A percentile compares a stretch with the other conserved stretches of the same genome.
Conservation (phyloP, 2,888 invertebrate genomes). For the Tetragonula carbonaria region DNA sequence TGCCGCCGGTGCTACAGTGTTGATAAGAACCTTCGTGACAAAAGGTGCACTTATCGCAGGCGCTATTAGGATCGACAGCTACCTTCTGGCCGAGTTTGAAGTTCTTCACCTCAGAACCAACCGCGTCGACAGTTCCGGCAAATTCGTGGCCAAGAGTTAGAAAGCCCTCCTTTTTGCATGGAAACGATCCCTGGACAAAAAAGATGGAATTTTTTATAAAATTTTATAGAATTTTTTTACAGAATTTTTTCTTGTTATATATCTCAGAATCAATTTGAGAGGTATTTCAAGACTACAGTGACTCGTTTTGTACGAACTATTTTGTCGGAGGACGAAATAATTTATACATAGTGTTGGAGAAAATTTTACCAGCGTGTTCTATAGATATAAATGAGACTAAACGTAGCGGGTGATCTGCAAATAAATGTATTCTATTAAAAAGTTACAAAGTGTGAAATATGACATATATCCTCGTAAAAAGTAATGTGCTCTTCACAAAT, state of each 20-base stretch:
- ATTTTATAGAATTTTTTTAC: neutral
- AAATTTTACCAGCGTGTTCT: too few relatives aligned
- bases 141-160: slow-evolving; percentile 89
- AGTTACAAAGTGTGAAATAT: too few relatives aligned
- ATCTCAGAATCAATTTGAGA: neutral
- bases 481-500: too few relatives aligned
- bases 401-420: too few relatives aligned
- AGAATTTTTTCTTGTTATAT: neutral
- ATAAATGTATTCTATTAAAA: too few relatives aligned
- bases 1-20: slow-evolving; percentile 87
- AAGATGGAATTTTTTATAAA: too few relatives aligned
- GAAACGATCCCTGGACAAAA: slow-evolving; percentile 87
- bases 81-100: slow-evolving; percentile 88
- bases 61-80: slow-evolving; percentile 89
- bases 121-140: slow-evolving; percentile 86
- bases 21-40: slow-evolving; percentile 88
- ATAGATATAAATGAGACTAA: too few relatives aligned
- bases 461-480: too few relatives aligned
- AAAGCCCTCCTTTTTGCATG: slow-evolving; percentile 85
- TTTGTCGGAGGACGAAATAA: too few relatives aligned
- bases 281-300: neutral
- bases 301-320: too few relatives aligned
- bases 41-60: slow-evolving; percentile 87
- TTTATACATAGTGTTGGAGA: too few relatives aligned
- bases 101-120: slow-evolving; percentile 85